Conservation (phyloP, 2,888 invertebrate genomes). For the Acleris holmiana region DNA sequence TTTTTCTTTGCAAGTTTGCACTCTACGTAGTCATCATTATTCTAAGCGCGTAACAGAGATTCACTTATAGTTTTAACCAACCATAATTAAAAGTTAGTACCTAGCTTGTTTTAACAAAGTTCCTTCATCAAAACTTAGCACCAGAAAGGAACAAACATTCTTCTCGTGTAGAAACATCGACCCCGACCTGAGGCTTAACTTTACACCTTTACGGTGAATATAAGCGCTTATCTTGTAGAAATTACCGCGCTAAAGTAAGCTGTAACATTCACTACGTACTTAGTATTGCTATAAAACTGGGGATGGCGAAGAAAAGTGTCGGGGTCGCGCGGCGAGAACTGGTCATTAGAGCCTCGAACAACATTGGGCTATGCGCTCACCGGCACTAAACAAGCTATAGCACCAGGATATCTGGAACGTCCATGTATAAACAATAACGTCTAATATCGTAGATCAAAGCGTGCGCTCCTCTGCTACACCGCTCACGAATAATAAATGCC, state of each 20-base stretch:
- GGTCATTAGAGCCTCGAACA: slow-evolving; percentile 14
- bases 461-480: slow-evolving; percentile 9
- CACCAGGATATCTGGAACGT: not conserved
- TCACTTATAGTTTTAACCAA: slow-evolving; percentile 59
- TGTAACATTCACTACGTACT: slow-evolving; percentile 33
- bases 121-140: slow-evolving; percentile 78
- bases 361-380: slow-evolving; percentile 9
- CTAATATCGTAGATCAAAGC: slow-evolving; percentile 26
- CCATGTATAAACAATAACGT: slow-evolving; percentile 11
- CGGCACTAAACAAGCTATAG: not conserved
- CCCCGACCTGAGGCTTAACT: slow-evolving; percentile 44
- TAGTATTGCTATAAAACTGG: slow-evolving; percentile 28
- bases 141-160: slow-evolving; percentile 73
- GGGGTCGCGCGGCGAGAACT: slow-evolving; percentile 9
- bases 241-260: slow-evolving; percentile 34
- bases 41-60: slow-evolving; percentile 59
- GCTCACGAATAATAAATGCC: slow-evolving; percentile 44
- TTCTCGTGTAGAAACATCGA: slow-evolving; percentile 61
- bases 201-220: slow-evolving; percentile 38
- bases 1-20: slow-evolving; percentile 47
- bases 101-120: slow-evolving; percentile 73
- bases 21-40: slow-evolving; percentile 64
- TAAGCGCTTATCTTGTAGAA: slow-evolving; percentile 32
- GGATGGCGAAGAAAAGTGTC: slow-evolving; percentile 26
- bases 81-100: slow-evolving; percentile 74